Evolutionary conservation across 1,140 invertebrate genomes (phyloP).

Genomic region (Sycophaga agraensis): DNA sequence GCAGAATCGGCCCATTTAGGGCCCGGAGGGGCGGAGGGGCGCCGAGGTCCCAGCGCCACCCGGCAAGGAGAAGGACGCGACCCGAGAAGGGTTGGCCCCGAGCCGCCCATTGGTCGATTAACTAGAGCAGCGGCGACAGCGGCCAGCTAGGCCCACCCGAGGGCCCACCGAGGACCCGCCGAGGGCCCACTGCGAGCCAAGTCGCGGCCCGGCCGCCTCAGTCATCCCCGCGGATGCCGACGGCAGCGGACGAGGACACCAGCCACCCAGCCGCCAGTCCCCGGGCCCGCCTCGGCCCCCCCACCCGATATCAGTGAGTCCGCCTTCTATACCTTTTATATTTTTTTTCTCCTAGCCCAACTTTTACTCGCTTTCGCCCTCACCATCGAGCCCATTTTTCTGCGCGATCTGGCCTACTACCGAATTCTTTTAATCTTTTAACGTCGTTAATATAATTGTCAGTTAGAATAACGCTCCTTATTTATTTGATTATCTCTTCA

Average conservation of each 20-base stretch:
- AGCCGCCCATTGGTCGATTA: constrained; percentile 42
- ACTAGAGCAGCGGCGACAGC: constrained; percentile 37
- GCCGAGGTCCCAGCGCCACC: no score
- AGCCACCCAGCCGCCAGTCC: no score
- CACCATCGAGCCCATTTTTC: no score
- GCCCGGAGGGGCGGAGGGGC: background rate
- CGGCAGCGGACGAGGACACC: background rate
- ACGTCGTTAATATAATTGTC: no score
- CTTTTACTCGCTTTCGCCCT: no score
- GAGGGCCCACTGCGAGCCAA: background rate
- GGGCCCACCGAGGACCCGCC: background rate
- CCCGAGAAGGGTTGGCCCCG: constrained; percentile 35
- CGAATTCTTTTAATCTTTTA: no score
- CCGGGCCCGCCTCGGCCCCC: no score
- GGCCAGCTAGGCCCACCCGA: no score
- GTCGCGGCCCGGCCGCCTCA: background rate
- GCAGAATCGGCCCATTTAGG: background rate
- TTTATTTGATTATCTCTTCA: no score
- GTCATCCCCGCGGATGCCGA: background rate
- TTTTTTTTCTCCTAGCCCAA: background rate
- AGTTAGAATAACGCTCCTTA: no score
- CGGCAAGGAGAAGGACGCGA: background rate
- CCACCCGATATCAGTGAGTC: background rate
- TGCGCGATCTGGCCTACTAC: no score
- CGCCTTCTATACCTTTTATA: background rate